phyloP scores from a whole-genome alignment of 2,888 invertebrate genomes.

The Camponotus fellah region DNA sequence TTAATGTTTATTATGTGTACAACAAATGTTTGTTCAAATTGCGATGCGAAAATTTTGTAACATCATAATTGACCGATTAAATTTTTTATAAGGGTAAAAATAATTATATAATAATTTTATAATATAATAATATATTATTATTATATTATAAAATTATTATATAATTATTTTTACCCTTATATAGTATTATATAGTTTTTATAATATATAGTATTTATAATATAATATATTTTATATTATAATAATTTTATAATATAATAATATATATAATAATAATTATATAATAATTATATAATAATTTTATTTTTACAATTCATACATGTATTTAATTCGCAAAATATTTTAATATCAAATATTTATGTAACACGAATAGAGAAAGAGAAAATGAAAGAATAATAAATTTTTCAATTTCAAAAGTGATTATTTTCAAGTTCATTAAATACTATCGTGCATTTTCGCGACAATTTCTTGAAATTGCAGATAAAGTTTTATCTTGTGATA shows the following conservation, averaged over 20 bases:
- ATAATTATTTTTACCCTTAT: no score
- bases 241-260: not conserved
- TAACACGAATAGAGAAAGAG: not conserved
- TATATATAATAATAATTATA: no score
- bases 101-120: not conserved
- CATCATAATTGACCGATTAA: not conserved
- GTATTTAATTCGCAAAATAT: not conserved
- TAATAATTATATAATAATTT: not conserved
- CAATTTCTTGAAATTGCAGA: slow-evolving; percentile 25
- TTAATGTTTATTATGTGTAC: not conserved
- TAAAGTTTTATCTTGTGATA: slow-evolving; percentile 30
- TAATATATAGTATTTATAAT: no score
- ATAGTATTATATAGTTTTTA: no score
- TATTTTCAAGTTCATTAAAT: not conserved
- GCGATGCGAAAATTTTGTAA: not conserved
- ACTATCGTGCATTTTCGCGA: not conserved
- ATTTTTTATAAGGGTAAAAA: not conserved
- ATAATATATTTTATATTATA: no score
- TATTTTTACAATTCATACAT: not conserved
- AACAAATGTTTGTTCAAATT: not conserved
- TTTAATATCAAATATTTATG: not conserved
- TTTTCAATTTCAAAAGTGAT: not conserved
- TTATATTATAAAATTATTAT: no score
- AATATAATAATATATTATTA: no score
- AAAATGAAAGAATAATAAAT: not conserved